Percentiles rank a stretch among this genome's conserved stretches.
phyloP scores from a whole-genome alignment of 1,140 invertebrate species.

The Littorina saxatilis region DNA sequence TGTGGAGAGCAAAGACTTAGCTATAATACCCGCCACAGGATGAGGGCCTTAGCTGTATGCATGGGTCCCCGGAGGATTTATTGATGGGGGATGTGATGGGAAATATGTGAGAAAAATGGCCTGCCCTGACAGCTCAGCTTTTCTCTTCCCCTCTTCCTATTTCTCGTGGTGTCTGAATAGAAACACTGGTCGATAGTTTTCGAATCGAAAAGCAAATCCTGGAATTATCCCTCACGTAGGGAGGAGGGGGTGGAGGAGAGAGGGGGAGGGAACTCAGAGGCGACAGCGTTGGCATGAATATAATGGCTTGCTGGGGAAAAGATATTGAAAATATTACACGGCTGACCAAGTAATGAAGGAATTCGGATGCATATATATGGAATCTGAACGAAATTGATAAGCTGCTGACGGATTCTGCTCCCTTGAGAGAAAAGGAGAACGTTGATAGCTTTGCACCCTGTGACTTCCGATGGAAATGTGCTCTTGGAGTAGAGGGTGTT shows the following conservation, averaged over 20 bases:
- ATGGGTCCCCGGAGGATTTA: too few species aligned
- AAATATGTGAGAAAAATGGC: constrained; percentile 7
- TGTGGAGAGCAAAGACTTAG: too few species aligned
- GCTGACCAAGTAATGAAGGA: background rate
- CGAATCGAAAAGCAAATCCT: constrained; percentile 3
- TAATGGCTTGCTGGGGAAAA: background rate
- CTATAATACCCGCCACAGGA: too few species aligned
- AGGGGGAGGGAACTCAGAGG: background rate
- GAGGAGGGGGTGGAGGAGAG: background rate
- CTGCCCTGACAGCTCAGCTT: background rate
- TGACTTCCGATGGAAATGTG: background rate
- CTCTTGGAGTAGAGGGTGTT: background rate
- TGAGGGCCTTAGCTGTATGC: too few species aligned
- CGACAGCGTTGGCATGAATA: background rate
- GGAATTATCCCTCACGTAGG: background rate
- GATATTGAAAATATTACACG: background rate
- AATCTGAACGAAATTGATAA: background rate
- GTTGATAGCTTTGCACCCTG: background rate
- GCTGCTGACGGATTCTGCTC: background rate
- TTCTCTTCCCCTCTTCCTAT: background rate
- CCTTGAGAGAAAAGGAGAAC: background rate
- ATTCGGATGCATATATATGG: background rate
- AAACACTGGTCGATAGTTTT: background rate
- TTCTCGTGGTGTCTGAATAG: constrained; percentile 4
- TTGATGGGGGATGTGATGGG: background rate